Conservation (phyloP, 1,140 invertebrate genomes). For the Orchestia grillus region DNA sequence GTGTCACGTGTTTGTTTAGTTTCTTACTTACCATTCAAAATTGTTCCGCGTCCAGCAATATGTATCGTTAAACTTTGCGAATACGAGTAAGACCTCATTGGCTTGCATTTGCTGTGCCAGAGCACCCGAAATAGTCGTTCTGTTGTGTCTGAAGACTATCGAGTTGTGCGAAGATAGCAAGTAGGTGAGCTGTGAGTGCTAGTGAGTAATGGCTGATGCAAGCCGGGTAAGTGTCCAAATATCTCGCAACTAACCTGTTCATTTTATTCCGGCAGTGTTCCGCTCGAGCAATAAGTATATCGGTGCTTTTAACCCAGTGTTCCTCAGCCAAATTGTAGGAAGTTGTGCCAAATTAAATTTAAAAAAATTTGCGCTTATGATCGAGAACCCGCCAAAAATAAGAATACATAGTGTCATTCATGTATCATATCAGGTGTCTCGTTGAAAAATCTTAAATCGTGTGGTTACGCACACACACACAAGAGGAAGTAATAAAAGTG, state of each 20-base stretch:
- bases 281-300: slow-evolving; percentile 14
- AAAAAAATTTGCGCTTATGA: slow-evolving; percentile 3
- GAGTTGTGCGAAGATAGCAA: slow-evolving; percentile 19
- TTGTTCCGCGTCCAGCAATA: background rate
- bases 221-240: slow-evolving; percentile 33
- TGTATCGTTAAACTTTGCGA: slow-evolving; percentile 39
- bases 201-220: slow-evolving; percentile 46
- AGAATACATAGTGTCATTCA: slow-evolving; percentile 19
- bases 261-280: slow-evolving; percentile 48
- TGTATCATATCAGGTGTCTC: background rate
- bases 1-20: slow-evolving; percentile 45
- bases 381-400: slow-evolving; percentile 33
- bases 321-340: slow-evolving; percentile 2
- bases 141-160: slow-evolving; percentile 22
- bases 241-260: slow-evolving; percentile 27
- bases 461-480: slow-evolving; percentile 3
- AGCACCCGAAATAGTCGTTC: background rate
- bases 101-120: background rate
- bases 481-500: slow-evolving; percentile 61
- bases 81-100: background rate
- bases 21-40: background rate
- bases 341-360: slow-evolving; percentile 30
- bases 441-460: slow-evolving; percentile 43
- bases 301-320: slow-evolving; percentile 37
- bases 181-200: slow-evolving; percentile 46